Conservation (phyloP, 2,797 vertebrate genomes). For the Spinus olivaceus region DNA sequence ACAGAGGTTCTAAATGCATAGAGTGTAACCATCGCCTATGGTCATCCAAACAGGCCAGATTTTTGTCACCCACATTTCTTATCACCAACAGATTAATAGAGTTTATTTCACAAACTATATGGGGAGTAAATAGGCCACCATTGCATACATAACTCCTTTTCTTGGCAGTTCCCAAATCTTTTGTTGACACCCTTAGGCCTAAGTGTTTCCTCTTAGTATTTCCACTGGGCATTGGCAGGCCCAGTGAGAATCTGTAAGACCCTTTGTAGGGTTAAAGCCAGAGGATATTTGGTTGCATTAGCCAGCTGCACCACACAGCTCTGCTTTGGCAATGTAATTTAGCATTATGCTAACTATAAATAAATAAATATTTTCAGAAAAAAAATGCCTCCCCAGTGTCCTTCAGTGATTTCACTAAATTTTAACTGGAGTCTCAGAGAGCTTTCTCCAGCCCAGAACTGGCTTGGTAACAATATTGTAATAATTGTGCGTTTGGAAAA, state of each 20-base stretch:
- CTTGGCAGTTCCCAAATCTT: background rate
- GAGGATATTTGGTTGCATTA: background rate
- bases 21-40: background rate
- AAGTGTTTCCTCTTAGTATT: background rate
- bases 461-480: background rate
- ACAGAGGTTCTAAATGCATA: background rate
- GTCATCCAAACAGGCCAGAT: accelerated
- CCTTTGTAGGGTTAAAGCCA: background rate
- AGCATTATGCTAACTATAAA: background rate
- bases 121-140: background rate
- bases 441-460: background rate
- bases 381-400: background rate
- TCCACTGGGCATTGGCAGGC: background rate
- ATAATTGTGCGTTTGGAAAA: background rate
- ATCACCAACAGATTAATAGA: background rate
- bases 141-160: background rate
- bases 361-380: background rate
- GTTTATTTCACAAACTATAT: background rate
- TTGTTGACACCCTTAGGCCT: background rate
- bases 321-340: background rate
- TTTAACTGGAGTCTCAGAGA: background rate
- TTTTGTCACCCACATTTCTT: background rate
- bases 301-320: background rate
- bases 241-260: background rate
- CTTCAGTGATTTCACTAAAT: background rate